phyloP scores from a whole-genome alignment of 2,888 invertebrate species.

The Clusia tigrina region DNA sequence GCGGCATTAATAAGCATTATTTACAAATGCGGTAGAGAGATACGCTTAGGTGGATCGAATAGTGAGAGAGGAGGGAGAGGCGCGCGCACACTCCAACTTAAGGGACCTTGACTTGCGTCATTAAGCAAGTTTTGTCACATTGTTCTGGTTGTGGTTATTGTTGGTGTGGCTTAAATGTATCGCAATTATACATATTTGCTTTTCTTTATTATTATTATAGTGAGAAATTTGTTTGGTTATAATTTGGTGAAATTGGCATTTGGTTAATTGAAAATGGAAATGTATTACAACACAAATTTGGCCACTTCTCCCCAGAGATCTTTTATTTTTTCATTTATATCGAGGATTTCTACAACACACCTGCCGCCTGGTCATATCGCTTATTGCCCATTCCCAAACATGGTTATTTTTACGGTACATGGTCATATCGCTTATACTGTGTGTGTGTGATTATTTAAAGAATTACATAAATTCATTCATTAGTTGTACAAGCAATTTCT shows the following conservation, averaged over 20 bases:
- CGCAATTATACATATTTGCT: no score
- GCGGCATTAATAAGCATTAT: slow-evolving; percentile 8
- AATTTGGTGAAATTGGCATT: slow-evolving; percentile 23
- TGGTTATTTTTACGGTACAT: slow-evolving; percentile 31
- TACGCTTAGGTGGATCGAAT: slow-evolving; percentile 30
- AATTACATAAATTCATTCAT: background rate
- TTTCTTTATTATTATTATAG: slow-evolving; percentile 22
- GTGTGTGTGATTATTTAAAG: slow-evolving; percentile 13
- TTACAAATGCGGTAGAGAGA: slow-evolving; percentile 26
- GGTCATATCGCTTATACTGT: slow-evolving; percentile 22
- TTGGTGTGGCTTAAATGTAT: no score
- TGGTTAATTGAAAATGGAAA: slow-evolving; percentile 63
- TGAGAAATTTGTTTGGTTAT: background rate
- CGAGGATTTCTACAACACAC: slow-evolving; percentile 67
- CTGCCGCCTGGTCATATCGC: slow-evolving; percentile 77
- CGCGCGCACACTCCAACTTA: no score
- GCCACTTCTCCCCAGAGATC: slow-evolving; percentile 66
- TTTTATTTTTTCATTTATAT: slow-evolving; percentile 59
- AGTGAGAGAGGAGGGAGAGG: no score
- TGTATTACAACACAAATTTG: slow-evolving; percentile 64
- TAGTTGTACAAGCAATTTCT: background rate
- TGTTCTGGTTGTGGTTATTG: no score
- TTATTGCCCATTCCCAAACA: slow-evolving; percentile 74
- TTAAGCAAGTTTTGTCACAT: no score
- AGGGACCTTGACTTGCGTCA: no score